Percentiles rank a stretch among this genome's conserved stretches.
Evolutionary conservation across 2,113 vertebrate species (phyloP).

Genomic region (Ibidorhyncha struthersii): DNA sequence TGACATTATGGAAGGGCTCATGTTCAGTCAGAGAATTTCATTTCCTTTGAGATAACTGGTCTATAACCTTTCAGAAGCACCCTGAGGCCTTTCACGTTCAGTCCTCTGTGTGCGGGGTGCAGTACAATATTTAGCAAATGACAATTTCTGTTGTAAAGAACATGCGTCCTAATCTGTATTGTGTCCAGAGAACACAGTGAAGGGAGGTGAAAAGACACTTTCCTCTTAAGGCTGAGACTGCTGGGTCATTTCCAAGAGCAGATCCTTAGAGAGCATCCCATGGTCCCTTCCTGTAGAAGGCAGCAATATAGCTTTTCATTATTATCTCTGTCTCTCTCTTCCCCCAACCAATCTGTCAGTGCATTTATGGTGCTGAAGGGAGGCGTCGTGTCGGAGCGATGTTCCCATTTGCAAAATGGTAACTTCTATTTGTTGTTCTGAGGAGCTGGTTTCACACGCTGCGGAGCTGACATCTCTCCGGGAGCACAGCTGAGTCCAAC

Average conservation of each 20-base stretch:
- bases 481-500: slow-evolving; percentile 68
- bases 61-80: not conserved
- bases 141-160: not conserved
- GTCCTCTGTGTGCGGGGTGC: not conserved
- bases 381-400: slow-evolving; percentile 51
- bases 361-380: slow-evolving; percentile 55
- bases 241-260: slow-evolving; percentile 39
- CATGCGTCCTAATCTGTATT: not conserved
- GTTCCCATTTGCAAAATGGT: slow-evolving; percentile 73
- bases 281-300: slow-evolving; percentile 36
- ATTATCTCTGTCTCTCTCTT: slow-evolving; percentile 60
- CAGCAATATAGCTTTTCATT: not conserved
- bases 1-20: rapidly evolving
- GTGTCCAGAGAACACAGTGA: not conserved
- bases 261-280: slow-evolving; percentile 38
- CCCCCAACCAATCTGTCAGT: slow-evolving; percentile 64
- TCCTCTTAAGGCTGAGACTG: not conserved
- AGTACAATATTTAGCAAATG: not conserved
- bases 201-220: not conserved
- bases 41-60: not conserved
- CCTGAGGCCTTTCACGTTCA: not conserved
- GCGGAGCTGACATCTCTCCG: slow-evolving; percentile 40
- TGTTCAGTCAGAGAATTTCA: not conserved
- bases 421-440: slow-evolving; percentile 75
- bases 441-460: slow-evolving; percentile 69